Percentiles rank a stretch among this genome's conserved stretches.
phyloP scores from a whole-genome alignment of 1,140 invertebrate species.

The Leptinotarsa texana region DNA sequence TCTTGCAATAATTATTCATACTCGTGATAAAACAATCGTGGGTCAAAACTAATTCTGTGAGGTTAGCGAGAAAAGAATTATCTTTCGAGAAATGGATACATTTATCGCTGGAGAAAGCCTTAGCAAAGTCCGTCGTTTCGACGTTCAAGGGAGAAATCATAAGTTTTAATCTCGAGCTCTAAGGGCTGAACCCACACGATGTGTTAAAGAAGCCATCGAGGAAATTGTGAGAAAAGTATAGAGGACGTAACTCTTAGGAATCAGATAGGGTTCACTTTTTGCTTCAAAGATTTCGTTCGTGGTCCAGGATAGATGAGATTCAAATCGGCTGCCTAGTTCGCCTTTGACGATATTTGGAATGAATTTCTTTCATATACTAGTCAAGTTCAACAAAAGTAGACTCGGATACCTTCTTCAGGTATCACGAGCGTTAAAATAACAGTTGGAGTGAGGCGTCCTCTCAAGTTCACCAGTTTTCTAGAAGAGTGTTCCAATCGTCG shows the following conservation, averaged over 20 bases:
- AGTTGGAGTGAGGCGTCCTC: not conserved
- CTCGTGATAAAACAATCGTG: too few relatives aligned
- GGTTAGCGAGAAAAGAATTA: too few relatives aligned
- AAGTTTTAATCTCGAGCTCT: not conserved
- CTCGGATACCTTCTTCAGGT: not conserved
- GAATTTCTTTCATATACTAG: slow-evolving; percentile 13
- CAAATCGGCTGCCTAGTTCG: not conserved
- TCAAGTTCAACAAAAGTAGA: slow-evolving; percentile 8
- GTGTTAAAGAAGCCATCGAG: not conserved
- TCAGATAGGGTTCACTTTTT: slow-evolving; percentile 9
- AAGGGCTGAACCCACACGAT: not conserved
- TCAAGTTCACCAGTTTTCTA: not conserved
- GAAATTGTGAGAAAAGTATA: not conserved
- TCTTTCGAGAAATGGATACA: not conserved
- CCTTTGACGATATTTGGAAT: slow-evolving; percentile 14
- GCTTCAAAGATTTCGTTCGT: slow-evolving; percentile 10
- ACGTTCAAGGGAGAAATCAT: not conserved
- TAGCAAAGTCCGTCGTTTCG: not conserved
- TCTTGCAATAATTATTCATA: too few relatives aligned
- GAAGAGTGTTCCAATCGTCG: not conserved
- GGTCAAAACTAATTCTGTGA: too few relatives aligned
- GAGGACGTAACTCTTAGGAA: not conserved
- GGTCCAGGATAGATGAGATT: slow-evolving; percentile 15
- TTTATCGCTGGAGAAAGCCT: not conserved
- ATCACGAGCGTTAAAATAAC: not conserved